Evolutionary conservation across 2,113 vertebrate genomes (phyloP), one percentile per base, ranked within the genome.

Genomic region (Vicugna pacos): DNA sequence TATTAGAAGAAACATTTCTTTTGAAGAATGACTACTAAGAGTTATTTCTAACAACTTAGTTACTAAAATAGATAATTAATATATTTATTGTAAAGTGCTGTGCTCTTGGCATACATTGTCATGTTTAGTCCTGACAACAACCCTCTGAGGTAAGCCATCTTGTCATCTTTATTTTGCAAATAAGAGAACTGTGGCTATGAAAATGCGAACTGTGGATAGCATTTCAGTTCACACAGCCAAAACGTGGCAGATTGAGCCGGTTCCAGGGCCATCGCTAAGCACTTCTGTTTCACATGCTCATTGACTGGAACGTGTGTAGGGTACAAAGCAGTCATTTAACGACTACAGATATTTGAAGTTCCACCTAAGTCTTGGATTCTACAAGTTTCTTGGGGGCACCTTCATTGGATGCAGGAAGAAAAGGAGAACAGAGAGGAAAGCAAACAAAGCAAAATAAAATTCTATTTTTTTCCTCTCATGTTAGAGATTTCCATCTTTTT

Each of bases 11-110:
- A 82, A 83, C 62, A 52, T 16, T 93, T 94, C 15, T 81, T 62
- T 82, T 79, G 52, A 92, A 86, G 64, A 58, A 42, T 69, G 32
- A 91, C 92, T 7, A 67, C 26, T 5, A 22, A 58, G 12, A 76
- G 86, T 82, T 86, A 70, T 96, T 89, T 79, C 62, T 90, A 90
- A 83, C 54, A 82, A 35, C 5, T 56, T 75, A 93, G 77, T 86
- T 75, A 35, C 28, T 92, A 19, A 92, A 89, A 64, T 85, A 93
- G n/a, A 19, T n/a, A 82, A 54, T 22, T 81, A 35, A 22, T 54
- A 89, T 92, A 91, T 92, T 94, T 94, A 46, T 83, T 80, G 10
- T 82, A 75, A 79, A 84, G 56, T 75, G 46, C 2, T 77, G 28
- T n/a, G 14, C 26, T 64, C 14, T 75, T 93, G 87, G 17, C 28